A percentile compares a stretch with the other conserved stretches of the same genome.
phyloP scores from a whole-genome alignment of 2,113 vertebrate genomes.

The Platysteira castanea region DNA sequence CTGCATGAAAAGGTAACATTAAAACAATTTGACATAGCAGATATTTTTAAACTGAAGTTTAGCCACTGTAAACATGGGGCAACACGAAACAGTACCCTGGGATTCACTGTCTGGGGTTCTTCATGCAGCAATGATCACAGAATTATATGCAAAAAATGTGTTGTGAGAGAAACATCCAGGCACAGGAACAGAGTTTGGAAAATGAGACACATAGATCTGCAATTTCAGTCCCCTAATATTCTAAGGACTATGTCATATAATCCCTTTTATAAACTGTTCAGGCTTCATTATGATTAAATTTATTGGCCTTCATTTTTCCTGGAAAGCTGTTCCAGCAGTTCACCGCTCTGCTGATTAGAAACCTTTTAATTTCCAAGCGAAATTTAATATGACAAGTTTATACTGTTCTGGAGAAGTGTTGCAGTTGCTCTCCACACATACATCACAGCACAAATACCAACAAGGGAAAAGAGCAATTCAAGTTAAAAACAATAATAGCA shows the following conservation, averaged over 20 bases:
- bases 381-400: slow-evolving; percentile 59
- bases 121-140: neutral
- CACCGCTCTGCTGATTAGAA: slow-evolving; percentile 33
- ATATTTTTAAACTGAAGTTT: neutral
- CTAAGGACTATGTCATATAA: slow-evolving; percentile 8
- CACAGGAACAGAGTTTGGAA: neutral
- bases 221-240: neutral
- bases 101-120: neutral
- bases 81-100: neutral
- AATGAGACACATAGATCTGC: neutral
- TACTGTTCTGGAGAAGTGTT: slow-evolving; percentile 24
- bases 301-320: slow-evolving; percentile 25
- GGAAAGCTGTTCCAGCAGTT: slow-evolving; percentile 5
- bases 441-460: slow-evolving; percentile 20
- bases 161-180: neutral
- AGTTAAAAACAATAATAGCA: slow-evolving; percentile 29
- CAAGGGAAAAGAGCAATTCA: slow-evolving; percentile 44
- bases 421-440: slow-evolving; percentile 3
- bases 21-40: neutral
- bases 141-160: neutral
- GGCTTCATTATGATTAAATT: slow-evolving; percentile 43
- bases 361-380: slow-evolving; percentile 46
- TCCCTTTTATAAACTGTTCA: slow-evolving; percentile 52
- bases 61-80: neutral
- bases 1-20: neutral